Conservation (phyloP, 1,140 invertebrate species). For the Papilio aristodemus region DNA sequence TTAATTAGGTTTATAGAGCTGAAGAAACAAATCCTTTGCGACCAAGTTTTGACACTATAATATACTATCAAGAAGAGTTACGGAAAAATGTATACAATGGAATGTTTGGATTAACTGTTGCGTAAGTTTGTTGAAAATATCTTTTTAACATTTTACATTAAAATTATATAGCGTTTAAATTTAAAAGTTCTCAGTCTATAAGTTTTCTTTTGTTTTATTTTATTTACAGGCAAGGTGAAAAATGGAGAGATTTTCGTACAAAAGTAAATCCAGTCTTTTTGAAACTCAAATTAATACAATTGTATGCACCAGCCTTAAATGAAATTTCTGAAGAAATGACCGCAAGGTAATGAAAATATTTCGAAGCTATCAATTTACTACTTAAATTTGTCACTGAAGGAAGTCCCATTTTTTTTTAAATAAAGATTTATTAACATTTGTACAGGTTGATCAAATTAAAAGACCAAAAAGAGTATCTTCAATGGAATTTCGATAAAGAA, state of each 20-base stretch:
- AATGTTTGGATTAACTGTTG: slow-evolving; percentile 57
- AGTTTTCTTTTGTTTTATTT: neutral
- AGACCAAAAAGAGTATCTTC: slow-evolving; percentile 44
- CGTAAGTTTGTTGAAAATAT: slow-evolving; percentile 48
- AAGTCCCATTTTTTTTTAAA: neutral
- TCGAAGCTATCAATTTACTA: neutral
- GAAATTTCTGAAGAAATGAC: slow-evolving; percentile 60
- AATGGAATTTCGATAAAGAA: slow-evolving; percentile 82
- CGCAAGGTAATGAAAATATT: slow-evolving; percentile 44
- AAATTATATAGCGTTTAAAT: too few species aligned
- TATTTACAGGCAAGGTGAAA: slow-evolving; percentile 55
- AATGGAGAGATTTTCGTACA: slow-evolving; percentile 66
- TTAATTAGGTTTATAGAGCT: slow-evolving; percentile 54
- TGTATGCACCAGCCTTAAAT: slow-evolving; percentile 58
- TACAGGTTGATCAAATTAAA: slow-evolving; percentile 50
- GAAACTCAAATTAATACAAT: slow-evolving; percentile 65
- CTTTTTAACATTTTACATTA: too few species aligned
- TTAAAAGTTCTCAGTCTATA: too few species aligned
- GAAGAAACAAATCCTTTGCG: slow-evolving; percentile 58
- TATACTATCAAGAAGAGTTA: slow-evolving; percentile 57
- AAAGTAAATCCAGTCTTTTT: slow-evolving; percentile 69
- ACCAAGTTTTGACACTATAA: slow-evolving; percentile 57
- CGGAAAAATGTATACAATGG: slow-evolving; percentile 52
- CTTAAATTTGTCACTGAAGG: too few species aligned
- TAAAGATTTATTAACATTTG: slow-evolving; percentile 18